Evolutionary conservation across 1,140 invertebrate species (phyloP), one percentile per base, ranked within the genome.

Genomic region (Drosophila navojoa): DNA sequence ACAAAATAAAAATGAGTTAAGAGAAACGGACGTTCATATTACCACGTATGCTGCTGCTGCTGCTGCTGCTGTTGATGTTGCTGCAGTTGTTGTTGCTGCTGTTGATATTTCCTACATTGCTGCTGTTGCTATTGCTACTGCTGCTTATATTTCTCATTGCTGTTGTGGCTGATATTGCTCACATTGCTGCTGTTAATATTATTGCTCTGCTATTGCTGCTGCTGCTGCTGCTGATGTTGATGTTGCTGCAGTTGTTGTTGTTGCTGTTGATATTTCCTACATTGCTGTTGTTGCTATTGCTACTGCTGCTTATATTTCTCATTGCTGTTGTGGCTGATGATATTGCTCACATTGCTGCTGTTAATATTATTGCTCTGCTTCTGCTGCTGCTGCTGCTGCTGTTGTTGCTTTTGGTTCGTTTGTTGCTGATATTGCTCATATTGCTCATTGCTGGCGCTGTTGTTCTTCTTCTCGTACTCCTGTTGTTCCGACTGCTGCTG

Each of bases 1-100:
- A 73, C 73, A 78, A 78, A 78, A 81, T 73, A 79, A 82, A 84
- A 85, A 79, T 80, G 67, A 85, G 77, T 85, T 77, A 85, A 85
- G 70, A 80, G 74, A 85, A 85, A 75, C 74, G 77, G 74, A 75
- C 77, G 73, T 71, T 85, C 74, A 60, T 77, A 79, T 76, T 63
- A 72, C 67, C 67, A 81, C 45, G 15, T 32, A 38, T 59, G 38
- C 44, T 25, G 44, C 40, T 70, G 11, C 54, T 61, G 32, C 45
- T 11, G 11, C 11, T 62, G 60, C 10, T 42, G 19, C 16, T 49
- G 29, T 16, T 58, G 19, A 29, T 47, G 32, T 40, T 44, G 29
- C 9, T 38, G n/a, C 50, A 5, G n/a, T 5, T 22, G 50, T 2
- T 32, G 22, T n/a, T 15, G 45, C 40, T 78, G 62, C 49, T 73